Percentiles rank a stretch among this genome's conserved stretches.
phyloP scores from a whole-genome alignment of 2,888 invertebrate genomes.

The Labia minor region DNA sequence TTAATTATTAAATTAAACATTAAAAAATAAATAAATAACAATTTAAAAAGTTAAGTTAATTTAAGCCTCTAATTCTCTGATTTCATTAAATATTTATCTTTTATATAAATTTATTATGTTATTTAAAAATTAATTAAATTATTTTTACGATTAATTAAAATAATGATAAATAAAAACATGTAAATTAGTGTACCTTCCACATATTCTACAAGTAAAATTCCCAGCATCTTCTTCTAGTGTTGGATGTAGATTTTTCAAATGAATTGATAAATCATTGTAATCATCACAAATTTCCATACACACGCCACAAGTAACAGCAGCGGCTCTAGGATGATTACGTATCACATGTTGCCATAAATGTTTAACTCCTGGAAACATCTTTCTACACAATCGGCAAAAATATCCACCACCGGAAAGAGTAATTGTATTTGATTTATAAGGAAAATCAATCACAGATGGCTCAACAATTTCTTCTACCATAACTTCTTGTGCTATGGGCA shows the following conservation, averaged over 20 bases:
- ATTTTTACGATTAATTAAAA: too few relatives aligned
- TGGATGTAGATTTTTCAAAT: slow-evolving; percentile 41
- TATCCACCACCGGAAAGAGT: neutral
- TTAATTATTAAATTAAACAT: too few relatives aligned
- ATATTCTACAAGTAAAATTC: slow-evolving; percentile 45
- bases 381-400: slow-evolving; percentile 39
- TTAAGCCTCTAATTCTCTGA: too few relatives aligned
- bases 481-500: neutral
- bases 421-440: neutral
- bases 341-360: slow-evolving; percentile 50
- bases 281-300: slow-evolving; percentile 44
- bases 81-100: too few relatives aligned
- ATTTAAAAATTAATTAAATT: too few relatives aligned
- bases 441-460: neutral
- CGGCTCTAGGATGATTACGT: slow-evolving; percentile 45
- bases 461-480: neutral
- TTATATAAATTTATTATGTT: too few relatives aligned
- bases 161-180: too few relatives aligned
- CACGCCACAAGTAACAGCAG: slow-evolving; percentile 48
- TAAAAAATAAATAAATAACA: too few relatives aligned
- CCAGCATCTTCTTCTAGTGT: slow-evolving; percentile 41
- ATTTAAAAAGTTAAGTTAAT: too few relatives aligned
- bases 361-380: slow-evolving; percentile 49
- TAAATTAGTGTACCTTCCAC: slow-evolving; percentile 38
- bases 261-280: slow-evolving; percentile 41